Conservation (phyloP, 2,797 vertebrate genomes). For the Hemitrygon akajei region DNA sequence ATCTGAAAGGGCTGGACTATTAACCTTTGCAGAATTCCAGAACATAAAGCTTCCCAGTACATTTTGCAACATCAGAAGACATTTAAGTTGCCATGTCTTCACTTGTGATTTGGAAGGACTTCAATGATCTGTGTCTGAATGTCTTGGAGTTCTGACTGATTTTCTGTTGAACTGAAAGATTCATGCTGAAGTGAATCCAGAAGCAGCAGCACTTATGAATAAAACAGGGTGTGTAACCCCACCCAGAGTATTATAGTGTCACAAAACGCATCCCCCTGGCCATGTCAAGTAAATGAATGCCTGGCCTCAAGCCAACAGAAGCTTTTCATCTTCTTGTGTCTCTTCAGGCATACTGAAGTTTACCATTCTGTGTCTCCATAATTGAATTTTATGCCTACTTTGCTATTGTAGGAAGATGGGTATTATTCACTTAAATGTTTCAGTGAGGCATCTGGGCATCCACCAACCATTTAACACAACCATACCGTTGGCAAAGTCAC, state of each 20-base stretch:
- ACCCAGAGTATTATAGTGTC: neutral
- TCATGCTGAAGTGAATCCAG: neutral
- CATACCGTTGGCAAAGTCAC: neutral
- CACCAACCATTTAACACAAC: neutral
- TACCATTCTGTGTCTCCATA: neutral
- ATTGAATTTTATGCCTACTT: neutral
- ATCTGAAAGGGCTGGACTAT: neutral
- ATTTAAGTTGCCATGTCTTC: neutral
- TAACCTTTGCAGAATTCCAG: neutral
- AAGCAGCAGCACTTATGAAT: neutral
- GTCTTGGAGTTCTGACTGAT: neutral
- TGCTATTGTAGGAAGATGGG: neutral
- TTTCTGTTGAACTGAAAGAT: neutral
- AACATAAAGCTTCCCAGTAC: neutral
- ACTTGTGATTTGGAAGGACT: constrained; percentile 19
- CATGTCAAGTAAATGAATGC: neutral
- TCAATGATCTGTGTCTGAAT: neutral
- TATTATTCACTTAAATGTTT: neutral
- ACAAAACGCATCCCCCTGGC: neutral
- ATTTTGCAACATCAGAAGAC: neutral
- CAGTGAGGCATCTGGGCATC: neutral
- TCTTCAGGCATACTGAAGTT: too few species aligned
- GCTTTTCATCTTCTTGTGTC: neutral
- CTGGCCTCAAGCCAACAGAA: constrained; percentile 17
- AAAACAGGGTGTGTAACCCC: neutral